Evolutionary conservation across 2,888 invertebrate species (phyloP).

Genomic region (Blastobasis adustella): DNA sequence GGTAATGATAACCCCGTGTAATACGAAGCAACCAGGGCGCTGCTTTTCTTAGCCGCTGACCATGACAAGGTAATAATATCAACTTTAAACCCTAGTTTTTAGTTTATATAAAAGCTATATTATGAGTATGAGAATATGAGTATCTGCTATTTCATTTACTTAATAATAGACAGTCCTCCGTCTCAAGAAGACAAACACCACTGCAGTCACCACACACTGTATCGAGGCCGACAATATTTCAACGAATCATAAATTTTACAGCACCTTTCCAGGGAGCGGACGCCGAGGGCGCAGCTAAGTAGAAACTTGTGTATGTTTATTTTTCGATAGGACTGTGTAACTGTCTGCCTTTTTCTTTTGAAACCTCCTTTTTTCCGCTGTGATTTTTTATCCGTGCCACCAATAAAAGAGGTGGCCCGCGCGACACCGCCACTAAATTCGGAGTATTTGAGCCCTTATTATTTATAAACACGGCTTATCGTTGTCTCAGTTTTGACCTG

Average conservation of each 20-base stretch:
- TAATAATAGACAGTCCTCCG: no score
- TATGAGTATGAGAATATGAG: no score
- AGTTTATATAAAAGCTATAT: no score
- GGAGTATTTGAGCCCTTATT: no score
- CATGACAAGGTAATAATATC: no score
- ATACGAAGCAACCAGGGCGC: no score
- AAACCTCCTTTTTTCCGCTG: conserved; percentile 25
- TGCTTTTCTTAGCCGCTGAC: no score
- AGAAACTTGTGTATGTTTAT: conserved; percentile 67
- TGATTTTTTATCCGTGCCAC: conserved; percentile 52
- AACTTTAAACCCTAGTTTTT: no score
- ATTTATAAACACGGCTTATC: no score
- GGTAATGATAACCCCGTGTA: no score
- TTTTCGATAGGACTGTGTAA: conserved; percentile 71
- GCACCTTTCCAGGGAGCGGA: conserved; percentile 56
- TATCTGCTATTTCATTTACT: no score
- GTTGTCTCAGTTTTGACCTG: no score
- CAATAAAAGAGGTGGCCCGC: conserved; percentile 60
- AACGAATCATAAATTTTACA: conserved; percentile 70
- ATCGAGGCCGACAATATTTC: conserved; percentile 44
- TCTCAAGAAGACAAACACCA: conserved; percentile 17
- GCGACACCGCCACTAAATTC: conserved; percentile 27
- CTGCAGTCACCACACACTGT: conserved; percentile 15
- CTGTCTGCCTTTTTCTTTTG: conserved; percentile 60
- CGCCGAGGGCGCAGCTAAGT: conserved; percentile 53